These are phyloP conservation scores for Xestia xanthographa DNA, from an alignment of 2,888 invertebrate species.

Conservation along the genomic window DNA sequence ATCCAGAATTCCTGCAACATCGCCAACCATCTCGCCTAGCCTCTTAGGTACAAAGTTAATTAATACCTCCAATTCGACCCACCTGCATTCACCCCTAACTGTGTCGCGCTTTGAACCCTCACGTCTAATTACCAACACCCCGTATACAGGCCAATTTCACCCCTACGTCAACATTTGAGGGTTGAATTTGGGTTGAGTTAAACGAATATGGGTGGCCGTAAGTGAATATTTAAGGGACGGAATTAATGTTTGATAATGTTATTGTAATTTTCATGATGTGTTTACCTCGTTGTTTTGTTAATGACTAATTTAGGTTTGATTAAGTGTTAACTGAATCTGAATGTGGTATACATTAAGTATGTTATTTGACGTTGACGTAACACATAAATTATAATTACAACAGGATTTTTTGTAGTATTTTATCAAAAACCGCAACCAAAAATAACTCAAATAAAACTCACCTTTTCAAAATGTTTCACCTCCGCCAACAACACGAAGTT, in stretches of 20 bases:
- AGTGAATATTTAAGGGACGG: conserved; percentile 59
- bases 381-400: not conserved
- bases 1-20: not conserved
- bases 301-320: conserved; percentile 39
- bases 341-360: not conserved
- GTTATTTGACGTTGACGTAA: not conserved
- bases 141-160: conserved; percentile 37
- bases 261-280: conserved; percentile 57
- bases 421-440: not conserved
- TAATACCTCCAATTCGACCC: conserved; percentile 60
- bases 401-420: not conserved
- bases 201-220: conserved; percentile 26
- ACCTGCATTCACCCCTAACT: conserved; percentile 60
- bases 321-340: conserved; percentile 7
- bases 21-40: conserved; percentile 30
- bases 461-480: conserved; percentile 92
- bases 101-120: conserved; percentile 59
- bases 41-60: conserved; percentile 57
- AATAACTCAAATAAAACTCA: conserved; percentile 77
- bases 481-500: conserved; percentile 91
- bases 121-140: conserved; percentile 57
- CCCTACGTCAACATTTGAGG: conserved; percentile 35
- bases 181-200: conserved; percentile 38
- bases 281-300: conserved; percentile 38
- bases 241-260: conserved; percentile 63